phyloP scores from a whole-genome alignment of 2,113 vertebrate genomes.

The Melanostigma gelatinosum region DNA sequence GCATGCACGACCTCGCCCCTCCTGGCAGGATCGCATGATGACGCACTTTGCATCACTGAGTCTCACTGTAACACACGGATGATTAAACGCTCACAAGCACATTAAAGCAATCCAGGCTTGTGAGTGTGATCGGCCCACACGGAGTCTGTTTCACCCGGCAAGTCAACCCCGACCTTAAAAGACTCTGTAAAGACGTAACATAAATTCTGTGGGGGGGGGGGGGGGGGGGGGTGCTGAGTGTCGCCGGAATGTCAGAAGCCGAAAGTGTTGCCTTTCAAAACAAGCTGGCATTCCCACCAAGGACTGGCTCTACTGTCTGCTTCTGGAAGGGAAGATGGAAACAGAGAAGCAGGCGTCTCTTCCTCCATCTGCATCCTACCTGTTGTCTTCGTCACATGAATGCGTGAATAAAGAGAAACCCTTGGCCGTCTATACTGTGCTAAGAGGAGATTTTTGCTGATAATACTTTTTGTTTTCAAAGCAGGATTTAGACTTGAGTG shows the following conservation, averaged over 20 bases:
- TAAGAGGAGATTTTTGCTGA: too few relatives aligned
- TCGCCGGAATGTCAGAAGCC: conserved; percentile 73
- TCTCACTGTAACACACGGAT: conserved; percentile 19
- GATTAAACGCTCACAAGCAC: conserved; percentile 37
- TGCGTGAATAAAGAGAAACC: not conserved
- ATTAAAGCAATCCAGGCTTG: conserved; percentile 9
- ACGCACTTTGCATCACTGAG: conserved; percentile 47
- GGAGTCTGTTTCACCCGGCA: not conserved
- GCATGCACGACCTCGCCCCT: conserved; percentile 7
- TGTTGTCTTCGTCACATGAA: not conserved
- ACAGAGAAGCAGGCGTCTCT: conserved; percentile 31
- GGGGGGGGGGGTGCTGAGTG: not conserved
- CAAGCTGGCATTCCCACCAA: conserved; percentile 75
- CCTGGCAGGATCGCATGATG: conserved; percentile 5
- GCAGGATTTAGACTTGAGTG: too few relatives aligned
- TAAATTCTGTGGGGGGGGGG: conserved; percentile 34
- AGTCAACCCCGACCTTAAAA: not conserved
- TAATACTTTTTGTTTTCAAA: too few relatives aligned
- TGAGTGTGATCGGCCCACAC: not conserved
- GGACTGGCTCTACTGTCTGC: conserved; percentile 33
- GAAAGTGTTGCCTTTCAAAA: conserved; percentile 80
- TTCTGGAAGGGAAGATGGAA: conserved; percentile 55
- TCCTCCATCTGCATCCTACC: conserved; percentile 38
- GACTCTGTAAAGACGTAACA: conserved; percentile 26
- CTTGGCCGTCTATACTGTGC: not conserved